Evolutionary conservation across 2,797 vertebrate species (phyloP).

Genomic region (Ibycter americanus): DNA sequence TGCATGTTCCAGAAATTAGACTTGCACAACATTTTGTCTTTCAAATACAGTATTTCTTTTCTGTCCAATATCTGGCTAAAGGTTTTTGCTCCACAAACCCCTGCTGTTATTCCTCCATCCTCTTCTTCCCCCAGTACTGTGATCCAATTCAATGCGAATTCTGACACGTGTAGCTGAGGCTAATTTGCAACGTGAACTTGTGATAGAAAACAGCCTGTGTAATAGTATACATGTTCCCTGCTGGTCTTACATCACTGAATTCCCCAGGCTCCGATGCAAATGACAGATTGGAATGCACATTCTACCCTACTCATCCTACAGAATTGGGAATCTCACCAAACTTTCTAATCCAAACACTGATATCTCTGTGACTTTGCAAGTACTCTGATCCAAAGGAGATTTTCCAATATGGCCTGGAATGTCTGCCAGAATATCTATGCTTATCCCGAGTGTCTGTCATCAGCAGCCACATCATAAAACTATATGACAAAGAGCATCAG

Average conservation of each 20-base stretch:
- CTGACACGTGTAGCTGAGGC: neutral
- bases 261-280: constrained; percentile 22
- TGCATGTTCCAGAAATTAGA: neutral
- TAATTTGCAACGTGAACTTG: neutral
- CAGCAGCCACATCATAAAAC: constrained; percentile 9
- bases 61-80: neutral
- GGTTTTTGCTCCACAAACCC: neutral
- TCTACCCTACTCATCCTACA: neutral
- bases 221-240: neutral
- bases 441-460: neutral
- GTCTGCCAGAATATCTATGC: neutral
- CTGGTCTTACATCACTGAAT: constrained; percentile 16
- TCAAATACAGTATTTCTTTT: neutral
- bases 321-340: neutral
- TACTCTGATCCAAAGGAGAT: neutral
- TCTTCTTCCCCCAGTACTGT: neutral
- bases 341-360: neutral
- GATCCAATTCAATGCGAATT: neutral
- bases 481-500: neutral
- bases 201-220: constrained; percentile 27
- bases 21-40: neutral
- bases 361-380: neutral
- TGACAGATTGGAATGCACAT: neutral
- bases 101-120: neutral
- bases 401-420: constrained; percentile 19